Conservation (phyloP, 2,797 vertebrate genomes). For the Amniataba percoides region DNA sequence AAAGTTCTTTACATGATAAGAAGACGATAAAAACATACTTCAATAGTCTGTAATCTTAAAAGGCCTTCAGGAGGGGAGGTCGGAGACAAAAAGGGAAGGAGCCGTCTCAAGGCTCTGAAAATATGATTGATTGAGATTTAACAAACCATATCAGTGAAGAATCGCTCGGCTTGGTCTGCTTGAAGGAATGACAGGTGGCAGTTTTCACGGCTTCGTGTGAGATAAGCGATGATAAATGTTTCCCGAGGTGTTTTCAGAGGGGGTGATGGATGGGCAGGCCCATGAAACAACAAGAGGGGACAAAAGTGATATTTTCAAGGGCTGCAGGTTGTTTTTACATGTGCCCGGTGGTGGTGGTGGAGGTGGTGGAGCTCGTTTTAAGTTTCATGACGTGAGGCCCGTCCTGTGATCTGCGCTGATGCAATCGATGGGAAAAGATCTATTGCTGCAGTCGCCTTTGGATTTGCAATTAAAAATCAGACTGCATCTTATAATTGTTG, state of each 20-base stretch:
- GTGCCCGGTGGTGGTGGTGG: neutral
- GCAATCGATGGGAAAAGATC: conserved; percentile 25
- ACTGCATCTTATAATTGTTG: conserved; percentile 22
- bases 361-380: conserved; percentile 32
- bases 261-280: neutral
- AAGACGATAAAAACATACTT: neutral
- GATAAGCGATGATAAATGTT: conserved; percentile 44
- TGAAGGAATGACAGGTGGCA: conserved; percentile 61
- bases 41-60: conserved; percentile 14
- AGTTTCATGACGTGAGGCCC: conserved; percentile 28
- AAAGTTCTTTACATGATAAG: neutral
- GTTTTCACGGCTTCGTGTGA: conserved; percentile 63
- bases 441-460: neutral
- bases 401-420: conserved; percentile 31
- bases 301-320: conserved; percentile 13
- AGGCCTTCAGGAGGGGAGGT: conserved; percentile 8
- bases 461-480: conserved; percentile 28
- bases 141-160: conserved; percentile 17
- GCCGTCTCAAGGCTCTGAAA: conserved; percentile 22
- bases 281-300: conserved; percentile 16
- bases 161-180: conserved; percentile 11
- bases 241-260: conserved; percentile 29
- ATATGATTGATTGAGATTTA: conserved; percentile 40
- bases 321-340: conserved; percentile 33
- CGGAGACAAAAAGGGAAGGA: neutral